These are phyloP conservation scores for Pangasius macronema DNA, from an alignment of 2,797 vertebrate species.

Conservation along the genomic window DNA sequence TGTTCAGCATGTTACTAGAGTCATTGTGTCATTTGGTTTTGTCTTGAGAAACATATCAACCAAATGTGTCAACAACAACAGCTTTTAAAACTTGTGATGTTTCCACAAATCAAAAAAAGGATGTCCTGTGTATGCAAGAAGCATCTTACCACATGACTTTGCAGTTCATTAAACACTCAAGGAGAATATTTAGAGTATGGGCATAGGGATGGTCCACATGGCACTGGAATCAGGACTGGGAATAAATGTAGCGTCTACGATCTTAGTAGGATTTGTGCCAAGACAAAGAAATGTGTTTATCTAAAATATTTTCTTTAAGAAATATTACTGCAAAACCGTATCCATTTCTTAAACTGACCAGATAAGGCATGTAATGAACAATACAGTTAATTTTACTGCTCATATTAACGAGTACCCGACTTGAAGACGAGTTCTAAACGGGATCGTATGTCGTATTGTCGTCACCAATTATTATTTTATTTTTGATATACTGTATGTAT, in stretches of 20 bases:
- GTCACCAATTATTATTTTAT: too few relatives aligned
- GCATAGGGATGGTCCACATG: not conserved
- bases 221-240: not conserved
- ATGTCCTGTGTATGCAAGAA: not conserved
- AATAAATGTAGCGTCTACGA: not conserved
- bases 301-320: not conserved
- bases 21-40: not conserved
- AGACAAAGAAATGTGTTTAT: not conserved
- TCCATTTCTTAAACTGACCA: not conserved
- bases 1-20: not conserved
- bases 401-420: too few relatives aligned
- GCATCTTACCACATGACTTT: not conserved
- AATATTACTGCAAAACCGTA: not conserved
- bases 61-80: not conserved
- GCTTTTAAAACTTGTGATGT: not conserved
- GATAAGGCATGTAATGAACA: too few relatives aligned
- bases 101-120: not conserved
- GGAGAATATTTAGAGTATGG: not conserved
- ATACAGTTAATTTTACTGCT: not conserved
- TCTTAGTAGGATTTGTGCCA: not conserved
- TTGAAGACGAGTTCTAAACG: too few relatives aligned
- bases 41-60: not conserved
- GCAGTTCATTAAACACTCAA: not conserved
- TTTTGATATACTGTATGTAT: not conserved
- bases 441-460: too few relatives aligned